Percentiles rank a stretch among this genome's conserved stretches.
Evolutionary conservation across 2,797 vertebrate species (phyloP).

Genomic region (Urophycis tenuis): DNA sequence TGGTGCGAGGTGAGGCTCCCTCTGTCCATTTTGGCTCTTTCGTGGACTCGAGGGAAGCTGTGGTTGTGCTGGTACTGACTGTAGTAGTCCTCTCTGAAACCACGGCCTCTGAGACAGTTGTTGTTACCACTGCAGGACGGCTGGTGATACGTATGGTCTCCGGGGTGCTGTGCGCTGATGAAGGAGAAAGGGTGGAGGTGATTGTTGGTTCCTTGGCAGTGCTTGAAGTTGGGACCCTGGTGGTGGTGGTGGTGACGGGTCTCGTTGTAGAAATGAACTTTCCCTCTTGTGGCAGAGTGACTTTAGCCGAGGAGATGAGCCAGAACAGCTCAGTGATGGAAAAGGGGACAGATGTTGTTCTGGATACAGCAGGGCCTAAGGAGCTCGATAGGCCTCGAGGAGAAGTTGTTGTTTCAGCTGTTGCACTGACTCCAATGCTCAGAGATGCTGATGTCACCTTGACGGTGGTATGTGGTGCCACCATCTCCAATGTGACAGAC

Average conservation of each 20-base stretch:
- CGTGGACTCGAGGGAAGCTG: slow-evolving; percentile 32
- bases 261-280: slow-evolving; percentile 26
- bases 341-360: slow-evolving; percentile 39
- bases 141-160: slow-evolving; percentile 45
- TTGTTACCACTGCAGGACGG: slow-evolving; percentile 27
- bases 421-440: slow-evolving; percentile 17
- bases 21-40: slow-evolving; percentile 37
- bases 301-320: slow-evolving; percentile 39
- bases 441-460: slow-evolving; percentile 39
- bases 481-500: slow-evolving; percentile 41
- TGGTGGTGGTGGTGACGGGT: slow-evolving; percentile 7
- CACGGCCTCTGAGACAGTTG: slow-evolving; percentile 30
- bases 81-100: slow-evolving; percentile 41
- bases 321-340: slow-evolving; percentile 41
- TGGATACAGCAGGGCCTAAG: slow-evolving; percentile 35
- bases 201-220: slow-evolving; percentile 26
- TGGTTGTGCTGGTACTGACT: slow-evolving; percentile 27
- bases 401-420: slow-evolving; percentile 27
- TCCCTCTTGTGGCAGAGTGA: slow-evolving; percentile 12
- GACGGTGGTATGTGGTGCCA: slow-evolving; percentile 35
- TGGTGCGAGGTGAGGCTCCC: slow-evolving; percentile 27
- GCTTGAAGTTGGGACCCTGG: slow-evolving; percentile 11
- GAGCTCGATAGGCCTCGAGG: slow-evolving; percentile 20
- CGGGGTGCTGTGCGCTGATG: slow-evolving; percentile 21
- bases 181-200: slow-evolving; percentile 28